Base-by-base conservation (phyloP, 1,140 invertebrate species). In the Magallana angulata region DNA sequence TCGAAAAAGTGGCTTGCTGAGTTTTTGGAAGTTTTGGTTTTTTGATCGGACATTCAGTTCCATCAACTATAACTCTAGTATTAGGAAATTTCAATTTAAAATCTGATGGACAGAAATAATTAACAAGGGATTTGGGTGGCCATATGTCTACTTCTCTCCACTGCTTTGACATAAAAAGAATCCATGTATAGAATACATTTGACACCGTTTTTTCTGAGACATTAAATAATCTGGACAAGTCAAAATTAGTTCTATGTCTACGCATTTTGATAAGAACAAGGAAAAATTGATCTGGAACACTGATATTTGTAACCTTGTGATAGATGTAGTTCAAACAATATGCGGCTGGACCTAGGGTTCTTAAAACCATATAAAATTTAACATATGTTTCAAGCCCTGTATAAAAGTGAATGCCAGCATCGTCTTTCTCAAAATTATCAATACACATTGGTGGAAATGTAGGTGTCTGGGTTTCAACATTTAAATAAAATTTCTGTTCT, bases 1-100 rank as follows among this genome's bases (percentile, higher is more conserved):
- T 90, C 24, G 91, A 92, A 87, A 93, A 93, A 7, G 92, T 92
- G 80, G 89, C 88, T 82, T 93, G 92, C 85, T 94, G 91, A 36
- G 91, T 87, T 71, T 71, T 87, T 76, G 90, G 89, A 86, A 87
- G 85, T 57, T 68, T 85, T 56, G 87, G 88, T 68, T 88, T 88
- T 85, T 88, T 87, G 0, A 93, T 89, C 6, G 90, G 91, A 56
- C 90, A 91, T 89, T 93, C 91, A 48, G 91, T 92, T 12, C 85
- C 89, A 91, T 94, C 93, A 62, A 93, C 62, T 36, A 92, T 93
- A 7, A 93, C 91, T 80, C 91, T 84, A 71, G 92, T 93, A 11
- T 59, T 87, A 59, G 92, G 90, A 91, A 89, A 92, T 11, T 91
- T 68, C 71, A 56, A 83, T 84, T 89, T 91, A 68, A 93, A 93